Conservation (phyloP, 2,888 invertebrate genomes). For the Geophilus truncorum region DNA sequence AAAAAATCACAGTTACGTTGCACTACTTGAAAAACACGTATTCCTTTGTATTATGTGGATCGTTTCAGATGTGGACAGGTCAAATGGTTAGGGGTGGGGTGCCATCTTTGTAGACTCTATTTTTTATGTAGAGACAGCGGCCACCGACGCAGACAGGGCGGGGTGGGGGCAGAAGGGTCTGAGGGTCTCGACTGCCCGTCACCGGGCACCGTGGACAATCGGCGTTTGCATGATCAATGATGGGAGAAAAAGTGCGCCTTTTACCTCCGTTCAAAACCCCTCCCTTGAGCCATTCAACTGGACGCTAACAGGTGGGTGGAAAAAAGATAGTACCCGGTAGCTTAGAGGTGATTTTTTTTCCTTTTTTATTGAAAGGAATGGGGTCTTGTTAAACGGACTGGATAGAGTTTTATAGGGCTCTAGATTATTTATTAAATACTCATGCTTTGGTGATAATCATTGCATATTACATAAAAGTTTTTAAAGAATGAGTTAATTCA, state of each 20-base stretch:
- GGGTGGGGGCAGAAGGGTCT: constrained; percentile 25
- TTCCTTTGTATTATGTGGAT: neutral
- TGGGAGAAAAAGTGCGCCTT: constrained; percentile 25
- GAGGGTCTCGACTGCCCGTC: constrained; percentile 23
- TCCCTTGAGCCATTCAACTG: constrained; percentile 27
- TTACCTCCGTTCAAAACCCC: neutral
- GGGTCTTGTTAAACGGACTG: constrained; percentile 16
- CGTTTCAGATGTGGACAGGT: constrained; percentile 1
- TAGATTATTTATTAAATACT: neutral
- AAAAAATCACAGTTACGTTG: neutral
- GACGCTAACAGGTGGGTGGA: constrained; percentile 27
- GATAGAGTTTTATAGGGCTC: neutral
- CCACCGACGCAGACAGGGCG: constrained; percentile 27
- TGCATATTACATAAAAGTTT: no score
- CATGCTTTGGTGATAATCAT: neutral
- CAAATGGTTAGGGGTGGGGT: constrained; percentile 5
- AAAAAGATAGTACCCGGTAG: constrained; percentile 25
- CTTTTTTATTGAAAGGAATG: neutral
- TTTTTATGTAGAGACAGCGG: constrained; percentile 5
- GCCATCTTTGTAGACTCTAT: constrained; percentile 8
- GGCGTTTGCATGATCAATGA: constrained; percentile 27
- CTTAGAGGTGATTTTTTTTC: neutral
- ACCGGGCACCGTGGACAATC: constrained; percentile 24
- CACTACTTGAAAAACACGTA: neutral
- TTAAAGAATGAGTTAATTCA: no score